A percentile compares a stretch with the other conserved stretches of the same genome.
phyloP scores from a whole-genome alignment of 2,113 vertebrate species.

The Sander vitreus region DNA sequence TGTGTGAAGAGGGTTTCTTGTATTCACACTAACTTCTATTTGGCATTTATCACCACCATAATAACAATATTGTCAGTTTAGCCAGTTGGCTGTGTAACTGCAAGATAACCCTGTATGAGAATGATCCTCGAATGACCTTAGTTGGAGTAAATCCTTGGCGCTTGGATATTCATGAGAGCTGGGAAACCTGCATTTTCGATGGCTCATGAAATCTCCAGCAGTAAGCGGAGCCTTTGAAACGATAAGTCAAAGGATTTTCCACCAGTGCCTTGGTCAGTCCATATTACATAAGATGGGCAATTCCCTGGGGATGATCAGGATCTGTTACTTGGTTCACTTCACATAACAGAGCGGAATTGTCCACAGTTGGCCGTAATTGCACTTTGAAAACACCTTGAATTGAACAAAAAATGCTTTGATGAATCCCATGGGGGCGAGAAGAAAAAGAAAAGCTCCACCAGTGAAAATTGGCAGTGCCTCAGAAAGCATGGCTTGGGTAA shows the following conservation, averaged over 20 bases:
- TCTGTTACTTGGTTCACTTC: slow-evolving; percentile 51
- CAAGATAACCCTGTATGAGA: slow-evolving; percentile 21
- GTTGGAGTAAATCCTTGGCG: slow-evolving; percentile 50
- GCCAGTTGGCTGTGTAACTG: slow-evolving; percentile 34
- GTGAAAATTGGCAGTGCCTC: slow-evolving; percentile 56
- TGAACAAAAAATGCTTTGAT: slow-evolving; percentile 49
- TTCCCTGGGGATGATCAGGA: slow-evolving; percentile 78
- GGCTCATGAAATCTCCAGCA: slow-evolving; percentile 39
- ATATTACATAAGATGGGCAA: slow-evolving; percentile 56
- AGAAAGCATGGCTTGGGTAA: slow-evolving; percentile 28
- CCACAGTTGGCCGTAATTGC: slow-evolving; percentile 44
- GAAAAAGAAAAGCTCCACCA: slow-evolving; percentile 16
- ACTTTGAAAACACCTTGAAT: slow-evolving; percentile 65
- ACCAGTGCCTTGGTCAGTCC: slow-evolving; percentile 37
- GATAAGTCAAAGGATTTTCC: slow-evolving; percentile 62
- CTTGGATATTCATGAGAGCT: slow-evolving; percentile 38
- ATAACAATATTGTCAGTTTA: slow-evolving; percentile 13
- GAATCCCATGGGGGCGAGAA: slow-evolving; percentile 35
- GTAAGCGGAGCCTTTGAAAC: slow-evolving; percentile 59
- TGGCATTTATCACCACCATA: slow-evolving; percentile 37
- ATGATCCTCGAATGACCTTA: slow-evolving; percentile 38
- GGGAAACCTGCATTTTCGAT: slow-evolving; percentile 41
- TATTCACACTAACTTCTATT: slow-evolving; percentile 27
- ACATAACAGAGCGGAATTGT: slow-evolving; percentile 28
- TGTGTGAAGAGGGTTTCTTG: slow-evolving; percentile 7